A percentile compares a stretch with the other conserved stretches of the same genome.
Conservation (phyloP, 64 coral and sea anemone species). For the Montipora sp. region DNA sequence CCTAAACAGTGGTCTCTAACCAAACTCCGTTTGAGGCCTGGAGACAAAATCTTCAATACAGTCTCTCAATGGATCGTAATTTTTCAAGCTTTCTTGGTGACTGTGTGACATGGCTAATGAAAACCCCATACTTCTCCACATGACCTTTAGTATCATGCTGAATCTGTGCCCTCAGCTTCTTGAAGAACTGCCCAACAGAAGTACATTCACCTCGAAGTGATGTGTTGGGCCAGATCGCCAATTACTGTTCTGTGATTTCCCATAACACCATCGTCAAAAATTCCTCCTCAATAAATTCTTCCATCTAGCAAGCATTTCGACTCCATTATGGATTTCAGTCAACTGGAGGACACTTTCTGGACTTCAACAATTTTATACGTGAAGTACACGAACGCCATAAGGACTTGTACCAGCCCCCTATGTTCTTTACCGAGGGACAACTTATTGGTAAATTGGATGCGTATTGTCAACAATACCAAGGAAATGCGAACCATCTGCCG, state of each 20-base stretch:
- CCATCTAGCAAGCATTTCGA: background rate
- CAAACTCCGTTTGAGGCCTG: constrained; percentile 40
- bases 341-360: constrained; percentile 36
- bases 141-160: constrained; percentile 1
- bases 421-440: too few relatives aligned
- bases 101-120: constrained; percentile 7
- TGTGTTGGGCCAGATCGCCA: too few relatives aligned
- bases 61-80: constrained; percentile 2
- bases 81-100: constrained; percentile 23
- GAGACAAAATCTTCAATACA: constrained; percentile 65
- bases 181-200: constrained; percentile 43
- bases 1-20: constrained; percentile 54
- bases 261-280: constrained; percentile 5
- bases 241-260: background rate
- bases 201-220: constrained; percentile 19
- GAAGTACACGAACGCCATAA: constrained; percentile 28
- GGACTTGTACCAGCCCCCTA: constrained; percentile 6
- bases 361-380: constrained; percentile 31
- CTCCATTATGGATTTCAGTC: constrained; percentile 42
- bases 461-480: background rate
- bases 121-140: background rate
- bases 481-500: background rate
- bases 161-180: constrained; percentile 21
- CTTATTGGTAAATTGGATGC: too few relatives aligned
- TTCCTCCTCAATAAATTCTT: background rate